Evolutionary conservation across 1,140 invertebrate species (phyloP).

Genomic region (Lamellibrachia luymesi): DNA sequence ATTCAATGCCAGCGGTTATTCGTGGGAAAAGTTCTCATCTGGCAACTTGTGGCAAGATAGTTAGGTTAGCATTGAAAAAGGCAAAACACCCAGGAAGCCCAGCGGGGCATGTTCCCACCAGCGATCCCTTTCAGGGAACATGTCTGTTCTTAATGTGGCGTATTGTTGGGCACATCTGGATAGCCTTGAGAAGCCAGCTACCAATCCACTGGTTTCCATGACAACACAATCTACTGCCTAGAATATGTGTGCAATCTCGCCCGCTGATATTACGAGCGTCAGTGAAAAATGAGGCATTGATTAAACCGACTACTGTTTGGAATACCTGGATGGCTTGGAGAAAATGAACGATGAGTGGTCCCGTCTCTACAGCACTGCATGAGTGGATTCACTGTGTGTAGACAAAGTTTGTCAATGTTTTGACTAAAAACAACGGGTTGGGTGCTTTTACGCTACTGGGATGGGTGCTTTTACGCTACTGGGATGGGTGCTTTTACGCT

Average conservation of each 20-base stretch:
- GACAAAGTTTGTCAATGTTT: not conserved
- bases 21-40: not conserved
- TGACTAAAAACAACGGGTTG: no score
- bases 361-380: no score
- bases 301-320: not conserved
- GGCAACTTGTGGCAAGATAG: not conserved
- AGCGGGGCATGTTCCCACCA: not conserved
- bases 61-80: not conserved
- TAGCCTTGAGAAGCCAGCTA: not conserved
- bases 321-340: not conserved
- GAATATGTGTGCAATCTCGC: not conserved
- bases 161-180: not conserved
- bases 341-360: no score
- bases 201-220: not conserved
- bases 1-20: not conserved
- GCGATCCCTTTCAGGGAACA: not conserved
- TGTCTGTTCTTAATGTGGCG: not conserved
- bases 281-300: conserved; percentile 5
- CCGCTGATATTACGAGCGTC: not conserved
- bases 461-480: no score
- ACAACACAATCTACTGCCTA: not conserved
- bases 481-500: no score
- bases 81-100: not conserved
- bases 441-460: no score
- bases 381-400: not conserved